phyloP scores from a whole-genome alignment of 1,140 invertebrate genomes.

The Papilio glaucus region DNA sequence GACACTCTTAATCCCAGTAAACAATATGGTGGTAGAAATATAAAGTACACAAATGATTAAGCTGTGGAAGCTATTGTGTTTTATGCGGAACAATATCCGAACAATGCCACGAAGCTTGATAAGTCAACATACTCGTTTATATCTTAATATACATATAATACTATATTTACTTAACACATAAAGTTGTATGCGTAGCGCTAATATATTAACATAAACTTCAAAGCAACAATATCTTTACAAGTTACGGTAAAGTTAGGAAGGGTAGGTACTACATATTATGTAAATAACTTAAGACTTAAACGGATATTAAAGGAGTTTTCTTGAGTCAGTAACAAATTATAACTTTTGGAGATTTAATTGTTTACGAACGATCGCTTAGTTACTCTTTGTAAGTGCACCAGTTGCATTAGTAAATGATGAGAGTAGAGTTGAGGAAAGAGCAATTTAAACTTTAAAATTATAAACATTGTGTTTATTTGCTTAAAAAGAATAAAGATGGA shows the following conservation, averaged over 20 bases:
- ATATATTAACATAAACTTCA: conserved; percentile 6
- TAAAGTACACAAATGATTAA: too few relatives aligned
- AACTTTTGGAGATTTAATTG: neutral
- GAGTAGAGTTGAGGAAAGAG: too few relatives aligned
- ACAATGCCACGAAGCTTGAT: neutral
- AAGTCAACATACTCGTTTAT: neutral
- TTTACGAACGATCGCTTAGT: neutral
- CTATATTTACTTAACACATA: conserved; percentile 13
- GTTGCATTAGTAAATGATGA: neutral
- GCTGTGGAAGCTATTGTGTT: too few relatives aligned
- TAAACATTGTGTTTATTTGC: too few relatives aligned
- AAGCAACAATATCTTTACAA: conserved; percentile 18
- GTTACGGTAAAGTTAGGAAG: neutral
- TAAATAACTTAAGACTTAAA: conserved; percentile 1
- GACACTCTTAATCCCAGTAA: too few relatives aligned
- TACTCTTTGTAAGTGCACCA: neutral
- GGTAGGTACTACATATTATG: conserved; percentile 1
- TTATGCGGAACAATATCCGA: neutral
- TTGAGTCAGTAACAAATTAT: conserved; percentile 1
- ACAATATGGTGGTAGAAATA: too few relatives aligned
- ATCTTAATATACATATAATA: neutral
- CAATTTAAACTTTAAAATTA: too few relatives aligned
- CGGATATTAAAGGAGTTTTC: neutral
- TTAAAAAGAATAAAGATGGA: too few relatives aligned
- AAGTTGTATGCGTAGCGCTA: conserved; percentile 7